A percentile compares a stretch with the other conserved stretches of the same genome.
Conservation (phyloP, 2,888 invertebrate genomes). For the Cremastinae sp. region DNA sequence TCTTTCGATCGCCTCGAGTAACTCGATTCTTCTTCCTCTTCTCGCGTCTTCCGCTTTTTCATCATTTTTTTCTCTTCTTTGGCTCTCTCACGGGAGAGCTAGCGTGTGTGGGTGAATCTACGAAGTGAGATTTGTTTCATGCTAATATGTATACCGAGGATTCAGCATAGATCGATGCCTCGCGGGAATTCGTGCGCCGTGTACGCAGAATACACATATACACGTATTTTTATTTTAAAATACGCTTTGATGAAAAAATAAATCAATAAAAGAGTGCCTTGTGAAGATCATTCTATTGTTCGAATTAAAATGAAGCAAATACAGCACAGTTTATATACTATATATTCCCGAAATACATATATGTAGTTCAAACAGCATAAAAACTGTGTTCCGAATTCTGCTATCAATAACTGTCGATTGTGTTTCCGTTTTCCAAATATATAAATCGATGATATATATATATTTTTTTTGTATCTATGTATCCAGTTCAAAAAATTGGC, state of each 20-base stretch:
- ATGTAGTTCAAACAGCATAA: too few relatives aligned
- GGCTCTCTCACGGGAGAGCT: neutral
- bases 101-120: constrained; percentile 4
- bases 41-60: constrained; percentile 30
- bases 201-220: neutral
- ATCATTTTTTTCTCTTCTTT: constrained; percentile 23
- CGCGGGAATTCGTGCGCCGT: neutral
- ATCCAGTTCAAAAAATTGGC: too few relatives aligned
- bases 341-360: too few relatives aligned
- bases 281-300: too few relatives aligned
- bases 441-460: too few relatives aligned
- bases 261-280: too few relatives aligned
- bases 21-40: constrained; percentile 35
- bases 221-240: neutral
- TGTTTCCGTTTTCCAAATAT: too few relatives aligned
- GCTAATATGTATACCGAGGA: constrained; percentile 35
- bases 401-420: too few relatives aligned
- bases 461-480: too few relatives aligned
- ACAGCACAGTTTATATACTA: too few relatives aligned
- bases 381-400: too few relatives aligned
- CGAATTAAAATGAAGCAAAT: too few relatives aligned
- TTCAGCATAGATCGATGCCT: neutral
- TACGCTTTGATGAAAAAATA: neutral
- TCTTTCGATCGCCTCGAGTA: constrained; percentile 49
- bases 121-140: constrained; percentile 41